Percentiles rank a stretch among this genome's conserved stretches.
phyloP scores from a whole-genome alignment of 64 coral and sea anemone species.

The Cladopsammia gracilis region DNA sequence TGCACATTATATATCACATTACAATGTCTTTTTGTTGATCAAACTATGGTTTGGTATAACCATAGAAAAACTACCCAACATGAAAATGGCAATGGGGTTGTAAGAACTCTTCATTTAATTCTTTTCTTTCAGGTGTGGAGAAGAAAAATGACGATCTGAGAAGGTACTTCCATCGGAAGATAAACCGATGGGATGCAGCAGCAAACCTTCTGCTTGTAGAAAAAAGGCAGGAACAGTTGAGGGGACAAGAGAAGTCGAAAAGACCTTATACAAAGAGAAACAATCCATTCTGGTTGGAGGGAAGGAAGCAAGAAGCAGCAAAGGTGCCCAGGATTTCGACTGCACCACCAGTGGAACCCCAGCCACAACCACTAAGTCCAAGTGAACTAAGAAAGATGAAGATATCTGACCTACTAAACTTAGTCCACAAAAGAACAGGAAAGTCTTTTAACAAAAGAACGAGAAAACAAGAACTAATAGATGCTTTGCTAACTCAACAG shows the following conservation, averaged over 20 bases:
- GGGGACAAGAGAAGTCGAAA: neutral
- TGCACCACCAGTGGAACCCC: neutral
- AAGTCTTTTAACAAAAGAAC: neutral
- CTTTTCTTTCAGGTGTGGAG: neutral
- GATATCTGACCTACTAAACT: neutral
- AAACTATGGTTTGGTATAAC: no score
- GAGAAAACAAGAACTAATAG: neutral
- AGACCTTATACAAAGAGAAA: neutral
- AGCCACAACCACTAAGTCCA: neutral
- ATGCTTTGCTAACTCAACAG: no score
- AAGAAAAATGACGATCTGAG: constrained; percentile 32
- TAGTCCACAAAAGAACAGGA: no score
- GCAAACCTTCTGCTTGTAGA: constrained; percentile 3
- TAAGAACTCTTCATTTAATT: no score
- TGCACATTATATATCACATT: no score
- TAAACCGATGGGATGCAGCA: constrained; percentile 30
- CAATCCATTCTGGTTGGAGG: neutral
- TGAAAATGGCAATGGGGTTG: no score
- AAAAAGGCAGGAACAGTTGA: constrained; percentile 9
- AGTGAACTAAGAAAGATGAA: neutral
- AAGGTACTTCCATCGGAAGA: constrained; percentile 32
- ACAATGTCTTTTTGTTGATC: no score
- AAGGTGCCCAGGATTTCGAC: neutral
- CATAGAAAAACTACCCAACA: no score
- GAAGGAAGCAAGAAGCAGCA: neutral